phyloP scores from a whole-genome alignment of 2,888 invertebrate species.

The Leucania comma region DNA sequence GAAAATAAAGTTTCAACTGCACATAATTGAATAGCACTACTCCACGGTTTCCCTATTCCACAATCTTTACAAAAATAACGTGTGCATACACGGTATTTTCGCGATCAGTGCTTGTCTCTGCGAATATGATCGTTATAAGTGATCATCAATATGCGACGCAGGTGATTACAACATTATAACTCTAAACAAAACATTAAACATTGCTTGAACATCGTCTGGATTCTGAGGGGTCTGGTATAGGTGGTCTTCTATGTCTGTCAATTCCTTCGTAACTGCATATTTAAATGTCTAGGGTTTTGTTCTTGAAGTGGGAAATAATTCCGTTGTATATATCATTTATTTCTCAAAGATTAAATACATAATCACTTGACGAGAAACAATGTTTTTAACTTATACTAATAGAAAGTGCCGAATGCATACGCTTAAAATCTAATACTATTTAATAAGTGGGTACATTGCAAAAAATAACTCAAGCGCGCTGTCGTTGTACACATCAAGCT shows the following conservation, averaged over 20 bases:
- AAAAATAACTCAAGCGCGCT: too few species aligned
- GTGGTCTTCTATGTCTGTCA: slow-evolving; percentile 37
- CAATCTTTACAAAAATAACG: slow-evolving; percentile 36
- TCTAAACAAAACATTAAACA: slow-evolving; percentile 44
- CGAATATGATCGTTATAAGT: slow-evolving; percentile 39
- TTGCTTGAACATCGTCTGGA: slow-evolving; percentile 22
- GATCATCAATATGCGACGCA: slow-evolving; percentile 49
- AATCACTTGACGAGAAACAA: too few species aligned
- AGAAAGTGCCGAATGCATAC: too few species aligned
- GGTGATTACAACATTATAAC: slow-evolving; percentile 44
- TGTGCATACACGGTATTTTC: slow-evolving; percentile 50
- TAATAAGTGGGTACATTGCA: too few species aligned
- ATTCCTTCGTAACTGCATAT: neutral
- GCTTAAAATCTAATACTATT: too few species aligned
- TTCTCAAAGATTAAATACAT: too few species aligned
- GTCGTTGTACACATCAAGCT: too few species aligned
- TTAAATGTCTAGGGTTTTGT: neutral
- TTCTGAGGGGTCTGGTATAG: slow-evolving; percentile 21
- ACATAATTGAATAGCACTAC: neutral
- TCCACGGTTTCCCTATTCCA: slow-evolving; percentile 21
- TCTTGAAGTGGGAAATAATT: too few species aligned
- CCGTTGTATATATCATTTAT: too few species aligned
- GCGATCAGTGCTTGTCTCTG: slow-evolving; percentile 48
- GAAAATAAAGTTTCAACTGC: neutral
- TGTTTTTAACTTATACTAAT: too few species aligned